A percentile compares a stretch with the other conserved stretches of the same genome.
Evolutionary conservation across 2,113 vertebrate genomes (phyloP).

Genomic region (Lota lota): DNA sequence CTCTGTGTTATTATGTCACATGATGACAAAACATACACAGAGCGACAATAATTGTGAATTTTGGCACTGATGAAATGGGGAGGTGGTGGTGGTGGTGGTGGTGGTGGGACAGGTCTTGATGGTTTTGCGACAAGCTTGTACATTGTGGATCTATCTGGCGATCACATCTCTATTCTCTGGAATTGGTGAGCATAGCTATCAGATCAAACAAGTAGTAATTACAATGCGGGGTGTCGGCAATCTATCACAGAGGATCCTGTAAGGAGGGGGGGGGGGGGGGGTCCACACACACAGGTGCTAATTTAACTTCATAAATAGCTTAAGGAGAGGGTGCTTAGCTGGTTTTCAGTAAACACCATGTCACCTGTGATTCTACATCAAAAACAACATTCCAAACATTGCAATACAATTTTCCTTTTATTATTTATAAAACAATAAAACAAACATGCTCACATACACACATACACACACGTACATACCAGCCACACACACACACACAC

Average conservation of each 20-base stretch:
- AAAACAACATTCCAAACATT: no score
- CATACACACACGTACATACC: neutral
- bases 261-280: no score
- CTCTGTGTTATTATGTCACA: no score
- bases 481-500: constrained; percentile 5
- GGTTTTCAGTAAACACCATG: no score
- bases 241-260: constrained; percentile 47
- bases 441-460: neutral
- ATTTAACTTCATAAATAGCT: no score
- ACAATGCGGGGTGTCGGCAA: constrained; percentile 69
- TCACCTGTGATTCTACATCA: no score
- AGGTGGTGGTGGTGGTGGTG: no score
- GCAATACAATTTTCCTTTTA: no score
- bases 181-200: constrained; percentile 55
- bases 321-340: no score
- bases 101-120: constrained; percentile 39
- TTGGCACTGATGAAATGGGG: constrained; percentile 47
- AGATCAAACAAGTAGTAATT: constrained; percentile 71
- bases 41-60: constrained; percentile 45
- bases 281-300: no score
- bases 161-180: constrained; percentile 53
- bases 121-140: constrained; percentile 49
- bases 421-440: no score
- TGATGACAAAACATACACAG: constrained; percentile 28
- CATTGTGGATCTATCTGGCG: constrained; percentile 67